Evolutionary conservation across 92 coral and sea anemone species (phyloP), one percentile per base, ranked within the genome.

Genomic region (Palythoa grandis): DNA sequence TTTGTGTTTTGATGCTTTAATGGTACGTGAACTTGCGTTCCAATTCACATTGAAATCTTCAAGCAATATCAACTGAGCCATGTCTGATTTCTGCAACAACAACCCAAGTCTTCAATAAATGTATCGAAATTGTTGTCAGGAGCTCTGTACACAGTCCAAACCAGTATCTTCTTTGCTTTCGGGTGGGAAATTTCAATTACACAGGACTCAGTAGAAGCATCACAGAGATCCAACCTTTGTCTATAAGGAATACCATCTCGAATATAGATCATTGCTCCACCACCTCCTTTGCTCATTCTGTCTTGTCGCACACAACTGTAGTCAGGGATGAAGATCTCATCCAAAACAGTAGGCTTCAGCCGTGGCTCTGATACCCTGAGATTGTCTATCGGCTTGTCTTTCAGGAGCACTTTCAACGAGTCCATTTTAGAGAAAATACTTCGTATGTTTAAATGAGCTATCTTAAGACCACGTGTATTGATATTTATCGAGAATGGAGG

Each of bases 281-380:
- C 93, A 22, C 91, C 91, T 56, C 57, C 37, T 39, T 88, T 84
- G 50, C 38, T 23, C 35, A 38, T 29, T 70, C 93, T 78, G 74
- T 91, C 91, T n/a, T 65, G 79, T 83, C 91, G 79, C 29, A 91
- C 91, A 77, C 87, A 82, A 61, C 89, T 88, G 73, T 91, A 91
- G 57, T 91, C 93, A 60, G 79, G 87, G 63, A 91, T 52, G 71
- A 69, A 52, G 54, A 91, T 37, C 54, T 52, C 54, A 52, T 52
- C 54, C 54, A 52, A 11, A 52, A 52, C 54, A 52, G 54, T 5
- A 52, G 54, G 54, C 54, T 52, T 52, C 11, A 52, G 54, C 54
- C 54, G 11, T 52, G 54, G 5, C 54, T 52, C 54, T 52, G 54
- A 52, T 52, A 52, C 54, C 54, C 7, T 52, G 54, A 52, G 11